These are phyloP conservation scores for Capromys pilorides DNA, from an alignment of 2,797 vertebrate genomes.

Conservation along the genomic window DNA sequence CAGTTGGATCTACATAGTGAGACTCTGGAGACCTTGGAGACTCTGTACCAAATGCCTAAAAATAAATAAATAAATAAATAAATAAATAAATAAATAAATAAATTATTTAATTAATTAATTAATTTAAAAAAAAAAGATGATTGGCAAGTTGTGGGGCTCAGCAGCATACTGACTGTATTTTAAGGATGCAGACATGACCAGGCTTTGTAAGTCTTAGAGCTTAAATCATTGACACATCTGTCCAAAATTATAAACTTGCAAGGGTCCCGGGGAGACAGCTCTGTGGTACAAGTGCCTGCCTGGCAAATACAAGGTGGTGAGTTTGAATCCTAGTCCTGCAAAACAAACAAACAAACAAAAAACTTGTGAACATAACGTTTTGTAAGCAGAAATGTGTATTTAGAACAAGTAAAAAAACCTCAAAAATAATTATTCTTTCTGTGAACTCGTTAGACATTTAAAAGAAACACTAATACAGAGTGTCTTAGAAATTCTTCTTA, in stretches of 20 bases:
- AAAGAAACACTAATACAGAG: background rate
- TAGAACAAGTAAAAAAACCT: constrained; percentile 40
- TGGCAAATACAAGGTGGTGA: too few species aligned
- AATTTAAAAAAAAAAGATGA: background rate
- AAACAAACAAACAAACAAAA: too few species aligned
- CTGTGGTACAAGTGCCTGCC: too few species aligned
- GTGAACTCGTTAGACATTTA: background rate
- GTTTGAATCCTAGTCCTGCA: too few species aligned
- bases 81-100: too few species aligned
- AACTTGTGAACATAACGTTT: background rate
- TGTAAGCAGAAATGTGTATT: background rate
- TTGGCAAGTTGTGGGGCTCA: background rate
- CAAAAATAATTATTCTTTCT: background rate
- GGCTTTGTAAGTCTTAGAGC: background rate
- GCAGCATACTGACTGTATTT: background rate
- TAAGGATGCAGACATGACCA: background rate
- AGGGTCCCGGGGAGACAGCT: too few species aligned
- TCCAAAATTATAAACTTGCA: constrained; percentile 20
- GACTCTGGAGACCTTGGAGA: too few species aligned
- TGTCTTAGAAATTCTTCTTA: background rate
- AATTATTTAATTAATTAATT: too few species aligned
- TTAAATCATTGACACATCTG: background rate
- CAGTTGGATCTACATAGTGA: too few species aligned
- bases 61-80: too few species aligned
- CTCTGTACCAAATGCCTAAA: too few species aligned